Evolutionary conservation across 2,113 vertebrate species (phyloP).

Genomic region (Emydura subglobosa): DNA sequence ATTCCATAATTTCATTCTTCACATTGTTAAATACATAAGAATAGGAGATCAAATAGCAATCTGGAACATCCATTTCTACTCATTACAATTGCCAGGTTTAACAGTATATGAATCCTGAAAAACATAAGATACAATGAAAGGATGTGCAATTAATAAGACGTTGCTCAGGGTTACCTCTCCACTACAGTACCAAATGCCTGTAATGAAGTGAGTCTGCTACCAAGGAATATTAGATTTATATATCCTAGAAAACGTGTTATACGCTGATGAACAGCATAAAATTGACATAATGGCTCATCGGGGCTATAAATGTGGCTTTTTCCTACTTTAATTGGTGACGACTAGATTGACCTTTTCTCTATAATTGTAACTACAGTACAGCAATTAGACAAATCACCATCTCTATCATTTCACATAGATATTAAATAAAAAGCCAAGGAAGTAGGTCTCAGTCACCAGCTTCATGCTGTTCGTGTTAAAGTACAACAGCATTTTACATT

Average conservation of each 20-base stretch:
- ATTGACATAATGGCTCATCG: slow-evolving; percentile 75
- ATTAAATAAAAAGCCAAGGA: slow-evolving; percentile 54
- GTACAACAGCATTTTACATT: not conserved
- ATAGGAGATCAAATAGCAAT: slow-evolving; percentile 1
- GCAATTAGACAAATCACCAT: slow-evolving; percentile 75
- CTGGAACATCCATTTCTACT: slow-evolving; percentile 30
- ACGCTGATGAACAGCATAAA: slow-evolving; percentile 72
- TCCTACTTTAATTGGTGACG: slow-evolving; percentile 77
- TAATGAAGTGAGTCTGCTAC: slow-evolving; percentile 51
- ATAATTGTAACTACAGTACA: slow-evolving; percentile 74
- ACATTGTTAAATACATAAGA: not conserved
- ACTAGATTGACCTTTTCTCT: slow-evolving; percentile 80
- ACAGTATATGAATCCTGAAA: slow-evolving; percentile 52
- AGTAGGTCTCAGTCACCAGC: slow-evolving; percentile 33
- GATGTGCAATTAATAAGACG: slow-evolving; percentile 60
- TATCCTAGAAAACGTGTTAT: slow-evolving; percentile 60
- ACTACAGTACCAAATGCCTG: slow-evolving; percentile 62
- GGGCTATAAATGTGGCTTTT: slow-evolving; percentile 72
- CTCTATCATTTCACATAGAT: slow-evolving; percentile 18
- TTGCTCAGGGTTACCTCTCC: slow-evolving; percentile 66
- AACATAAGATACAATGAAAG: slow-evolving; percentile 46
- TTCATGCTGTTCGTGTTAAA: not conserved
- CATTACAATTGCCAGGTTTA: slow-evolving; percentile 37
- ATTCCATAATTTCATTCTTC: not conserved
- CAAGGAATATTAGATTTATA: slow-evolving; percentile 72